Percentiles rank a stretch among this genome's conserved stretches.
These are phyloP conservation scores for Heteronetta atricapilla DNA, from an alignment of 2,113 vertebrate genomes.

Conservation along the genomic window DNA sequence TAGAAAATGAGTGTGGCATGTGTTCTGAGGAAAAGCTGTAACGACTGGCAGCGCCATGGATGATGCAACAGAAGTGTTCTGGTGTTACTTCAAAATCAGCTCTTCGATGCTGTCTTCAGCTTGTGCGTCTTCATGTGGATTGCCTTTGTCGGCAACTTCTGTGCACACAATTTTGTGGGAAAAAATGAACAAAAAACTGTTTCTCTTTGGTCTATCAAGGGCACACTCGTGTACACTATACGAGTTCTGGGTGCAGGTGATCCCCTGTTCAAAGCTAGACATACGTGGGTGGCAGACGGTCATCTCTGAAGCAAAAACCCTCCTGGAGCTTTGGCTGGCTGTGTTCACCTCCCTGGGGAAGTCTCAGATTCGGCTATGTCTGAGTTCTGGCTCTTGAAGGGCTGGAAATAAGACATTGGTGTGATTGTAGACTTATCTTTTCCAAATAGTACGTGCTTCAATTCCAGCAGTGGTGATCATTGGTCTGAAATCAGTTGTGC, in stretches of 20 bases:
- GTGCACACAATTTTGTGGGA: not conserved
- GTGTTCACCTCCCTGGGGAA: fast-evolving
- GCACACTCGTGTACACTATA: not conserved
- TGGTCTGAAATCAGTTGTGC: not conserved
- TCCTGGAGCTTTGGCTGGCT: not conserved
- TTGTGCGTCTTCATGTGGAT: not conserved
- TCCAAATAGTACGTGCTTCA: not conserved
- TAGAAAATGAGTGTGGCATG: not conserved
- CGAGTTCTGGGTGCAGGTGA: not conserved
- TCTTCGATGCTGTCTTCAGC: slow-evolving; percentile 13
- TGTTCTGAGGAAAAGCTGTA: slow-evolving; percentile 12
- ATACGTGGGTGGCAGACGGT: not conserved
- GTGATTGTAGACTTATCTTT: not conserved
- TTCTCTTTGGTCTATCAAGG: not conserved
- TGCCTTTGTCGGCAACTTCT: not conserved
- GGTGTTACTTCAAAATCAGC: not conserved
- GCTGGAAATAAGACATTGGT: not conserved
- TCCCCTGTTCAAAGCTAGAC: not conserved
- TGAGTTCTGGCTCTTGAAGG: not conserved
- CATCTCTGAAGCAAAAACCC: not conserved
- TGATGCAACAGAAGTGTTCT: not conserved
- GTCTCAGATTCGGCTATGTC: fast-evolving
- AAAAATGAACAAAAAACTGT: not conserved
- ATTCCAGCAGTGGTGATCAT: not conserved
- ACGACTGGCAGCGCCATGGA: not conserved